phyloP scores from a whole-genome alignment of 2,113 vertebrate species.

The Aegithalos caudatus region DNA sequence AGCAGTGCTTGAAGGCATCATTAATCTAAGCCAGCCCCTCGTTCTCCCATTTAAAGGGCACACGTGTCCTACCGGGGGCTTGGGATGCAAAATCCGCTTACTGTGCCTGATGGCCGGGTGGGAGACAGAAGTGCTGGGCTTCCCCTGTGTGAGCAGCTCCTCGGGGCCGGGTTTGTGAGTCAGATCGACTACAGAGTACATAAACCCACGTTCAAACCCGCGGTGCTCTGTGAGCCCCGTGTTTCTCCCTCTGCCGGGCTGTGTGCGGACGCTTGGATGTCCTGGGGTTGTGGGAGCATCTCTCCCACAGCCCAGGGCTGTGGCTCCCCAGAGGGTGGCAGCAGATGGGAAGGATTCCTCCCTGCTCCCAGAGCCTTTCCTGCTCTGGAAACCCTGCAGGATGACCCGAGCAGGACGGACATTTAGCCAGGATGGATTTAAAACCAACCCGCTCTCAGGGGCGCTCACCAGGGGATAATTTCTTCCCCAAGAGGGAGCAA shows the following conservation, averaged over 20 bases:
- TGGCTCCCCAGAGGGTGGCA: conserved; percentile 11
- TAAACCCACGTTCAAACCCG: rapidly evolving
- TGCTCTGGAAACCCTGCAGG: neutral
- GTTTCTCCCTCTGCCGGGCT: neutral
- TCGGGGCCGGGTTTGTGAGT: neutral
- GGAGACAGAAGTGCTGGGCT: neutral
- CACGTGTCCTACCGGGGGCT: neutral
- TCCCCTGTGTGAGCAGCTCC: neutral
- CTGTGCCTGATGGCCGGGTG: neutral
- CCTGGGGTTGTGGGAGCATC: neutral
- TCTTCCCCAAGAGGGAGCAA: neutral
- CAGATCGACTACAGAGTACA: neutral
- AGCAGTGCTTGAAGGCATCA: neutral
- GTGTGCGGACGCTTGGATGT: neutral
- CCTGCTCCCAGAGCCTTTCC: neutral
- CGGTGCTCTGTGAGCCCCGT: neutral
- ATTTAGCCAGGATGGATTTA: neutral
- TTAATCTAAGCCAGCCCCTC: neutral
- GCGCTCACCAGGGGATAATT: neutral
- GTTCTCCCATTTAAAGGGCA: neutral
- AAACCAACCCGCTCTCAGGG: neutral
- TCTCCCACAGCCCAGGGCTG: neutral
- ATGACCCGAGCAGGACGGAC: neutral
- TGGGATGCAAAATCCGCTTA: rapidly evolving
- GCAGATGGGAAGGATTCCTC: conserved; percentile 11